Base-by-base conservation (phyloP, 2,113 vertebrate species). In the Verasper variegatus region DNA sequence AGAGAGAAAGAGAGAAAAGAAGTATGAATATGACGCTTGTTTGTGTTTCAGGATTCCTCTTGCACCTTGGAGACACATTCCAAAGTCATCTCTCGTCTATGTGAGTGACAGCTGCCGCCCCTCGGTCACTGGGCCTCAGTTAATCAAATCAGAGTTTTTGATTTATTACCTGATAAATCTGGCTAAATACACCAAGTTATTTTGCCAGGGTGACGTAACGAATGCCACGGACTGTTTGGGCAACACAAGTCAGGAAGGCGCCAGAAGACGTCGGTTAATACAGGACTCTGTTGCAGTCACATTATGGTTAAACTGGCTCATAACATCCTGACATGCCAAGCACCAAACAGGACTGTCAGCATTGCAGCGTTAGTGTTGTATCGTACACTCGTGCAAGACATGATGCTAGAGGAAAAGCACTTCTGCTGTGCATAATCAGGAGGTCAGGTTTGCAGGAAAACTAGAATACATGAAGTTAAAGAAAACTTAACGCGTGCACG, bases 21-120 rank as follows among this genome's bases (percentile, higher is more conserved):
- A 17, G 35, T 17, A 23, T 0, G 51, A 20, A n/a, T 52, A n/a
- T 52, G 51, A 21, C 21, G 54, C 54, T 31, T 27, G 47, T 69
- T 64, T 57, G 61, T 13, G 59, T 45, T 35, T 68, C 52, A 45
- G 59, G 24, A 83, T 40, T 71, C 68, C 57, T 72, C 35, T 31
- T 1, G 31, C 72, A 69, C 74, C 75, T 74, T 35, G 13, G 40
- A 78, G 56, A 67, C 70, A 78, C 65, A 86, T 80, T 78, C 81
- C 77, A 40, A 1, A 3, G 20, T 74, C 65, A 37, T 45, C 62
- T 59, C 63, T 12, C 2, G 57, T 60, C 27, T 12, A n/a, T 18
- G 1, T 7, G 27, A 59, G 42, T 24, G 45, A 45, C 37, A 37
- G 14, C 55, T 12, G 24, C 26, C 4, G 51, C 66, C 58, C 5